Base-by-base conservation (phyloP, 92 coral and sea anemone species). In the Parazoanthus darwini region DNA sequence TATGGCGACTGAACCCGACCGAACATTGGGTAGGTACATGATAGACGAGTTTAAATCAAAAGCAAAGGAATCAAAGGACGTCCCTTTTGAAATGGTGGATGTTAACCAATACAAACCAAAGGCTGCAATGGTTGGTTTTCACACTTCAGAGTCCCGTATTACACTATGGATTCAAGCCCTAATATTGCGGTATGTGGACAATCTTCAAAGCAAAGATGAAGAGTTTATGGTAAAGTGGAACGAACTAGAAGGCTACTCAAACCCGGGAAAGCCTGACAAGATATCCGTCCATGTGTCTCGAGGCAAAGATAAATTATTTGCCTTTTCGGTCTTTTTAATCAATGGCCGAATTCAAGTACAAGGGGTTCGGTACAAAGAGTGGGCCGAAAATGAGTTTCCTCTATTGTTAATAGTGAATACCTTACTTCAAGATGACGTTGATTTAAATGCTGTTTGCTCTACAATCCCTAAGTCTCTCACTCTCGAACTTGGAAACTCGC, bases 41-140 rank as follows among this genome's bases (percentile, higher is more conserved):
- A 0, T 46, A 46, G 50, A 46, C 5, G 50, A 46, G 10, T 46
- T 46, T 46, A 46, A 46, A 46, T 5, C 50, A 46, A 46, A 46
- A 46, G 50, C 50, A 8, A 46, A 46, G 50, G 50, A 46, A 4
- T 46, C 50, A 11, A 68, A 68, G 6, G 74, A 13, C 6, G 74
- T 68, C 74, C 74, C 35, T 68, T 68, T 68, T 68, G 74, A 68
- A 68, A 68, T 68, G 74, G 35, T 68, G 74, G 74, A 68, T 22
- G 74, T 68, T 8, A 68, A 68, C 35, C 74, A 68, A 33, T 68
- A 68, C 35, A 68, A 68, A 68, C 74, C 74, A 23, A 68, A 68
- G 74, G 74, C 74, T 68, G 23, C 74, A 25, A 70, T 70, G 75
- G 75, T 70, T 26, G 37, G 75, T 70, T 70, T 70, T 70, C 75